Evolutionary conservation across 2,888 invertebrate species (phyloP), one percentile per base, ranked within the genome.

Genomic region (Antheraea assamensis): DNA sequence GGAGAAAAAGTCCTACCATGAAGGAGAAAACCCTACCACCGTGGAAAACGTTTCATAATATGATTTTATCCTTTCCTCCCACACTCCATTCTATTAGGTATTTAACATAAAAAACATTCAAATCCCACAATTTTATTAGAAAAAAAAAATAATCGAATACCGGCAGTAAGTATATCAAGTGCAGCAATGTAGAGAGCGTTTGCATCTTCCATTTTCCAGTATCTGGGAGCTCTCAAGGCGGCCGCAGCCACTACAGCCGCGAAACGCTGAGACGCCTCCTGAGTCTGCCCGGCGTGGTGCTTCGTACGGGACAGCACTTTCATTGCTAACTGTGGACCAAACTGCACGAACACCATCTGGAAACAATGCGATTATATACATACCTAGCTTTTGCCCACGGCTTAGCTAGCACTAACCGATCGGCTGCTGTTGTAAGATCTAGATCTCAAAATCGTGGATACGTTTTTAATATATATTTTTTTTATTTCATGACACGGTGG

Each of bases 211-310:
- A 95, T 96, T 0, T 96, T 92, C 98, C 98, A 98, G 89, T 98
- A 97, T 79, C 98, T 97, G 35, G 97, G 96, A 3, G 98, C 98
- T n/a, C 96, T 93, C 30, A 98, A 94, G 0, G 98, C 89, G 0
- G 98, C 97, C n/a, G 97, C 95, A 5, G 97, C 95, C 0, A 93
- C 77, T 90, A 98, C 98, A 0, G 98, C 96, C 1, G 97, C 98
- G 89, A 98, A 97, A 66, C 98, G 95, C 85, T 98, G 98, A 81
- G 95, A 95, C 77, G 97, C 96, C 85, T 98, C 98, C 76, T 97
- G 96, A 70, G 96, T 95, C 75, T 96, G 96, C 8, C 84, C 87
- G 0, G 97, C 96, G 76, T 98, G 92, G 24, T 93, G 92, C 80
- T 96, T 90, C 72, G 98, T 92, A 85, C 97, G 97, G 0, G 95